A percentile compares a stretch with the other conserved stretches of the same genome.
phyloP scores from a whole-genome alignment of 2,113 vertebrate species.

The Okapia johnstoni region DNA sequence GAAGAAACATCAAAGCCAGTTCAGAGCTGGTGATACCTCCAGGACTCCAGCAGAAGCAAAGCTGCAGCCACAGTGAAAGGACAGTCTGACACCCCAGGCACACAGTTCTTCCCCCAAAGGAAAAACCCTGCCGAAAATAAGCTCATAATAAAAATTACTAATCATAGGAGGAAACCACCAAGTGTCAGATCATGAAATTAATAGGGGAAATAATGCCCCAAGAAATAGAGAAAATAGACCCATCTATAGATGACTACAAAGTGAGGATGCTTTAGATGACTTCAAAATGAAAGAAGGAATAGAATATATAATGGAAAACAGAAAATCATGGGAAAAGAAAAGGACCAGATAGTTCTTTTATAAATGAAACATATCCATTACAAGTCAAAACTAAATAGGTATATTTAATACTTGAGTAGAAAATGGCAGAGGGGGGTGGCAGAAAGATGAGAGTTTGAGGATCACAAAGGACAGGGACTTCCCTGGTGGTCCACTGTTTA shows the following conservation, averaged over 20 bases:
- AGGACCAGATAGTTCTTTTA: neutral
- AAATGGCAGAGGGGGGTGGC: neutral
- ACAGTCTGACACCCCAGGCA: neutral
- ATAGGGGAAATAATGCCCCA: neutral
- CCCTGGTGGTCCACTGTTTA: neutral
- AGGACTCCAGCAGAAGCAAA: neutral
- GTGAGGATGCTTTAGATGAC: neutral
- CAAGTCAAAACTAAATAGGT: conserved; percentile 1
- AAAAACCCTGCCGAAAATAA: neutral
- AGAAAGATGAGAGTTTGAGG: neutral
- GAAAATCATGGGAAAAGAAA: neutral
- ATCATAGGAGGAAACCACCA: neutral
- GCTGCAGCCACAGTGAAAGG: neutral
- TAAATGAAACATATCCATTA: neutral
- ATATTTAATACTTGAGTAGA: neutral
- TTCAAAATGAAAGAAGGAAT: neutral
- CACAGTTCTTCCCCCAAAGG: neutral
- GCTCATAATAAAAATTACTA: neutral
- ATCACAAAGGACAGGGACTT: neutral
- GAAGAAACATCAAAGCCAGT: neutral
- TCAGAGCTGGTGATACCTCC: neutral
- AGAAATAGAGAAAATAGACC: neutral
- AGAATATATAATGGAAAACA: neutral
- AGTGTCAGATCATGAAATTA: neutral
- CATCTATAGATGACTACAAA: neutral